These are phyloP conservation scores for Callaeas wilsoni DNA, from an alignment of 2,113 vertebrate species.

Conservation along the genomic window DNA sequence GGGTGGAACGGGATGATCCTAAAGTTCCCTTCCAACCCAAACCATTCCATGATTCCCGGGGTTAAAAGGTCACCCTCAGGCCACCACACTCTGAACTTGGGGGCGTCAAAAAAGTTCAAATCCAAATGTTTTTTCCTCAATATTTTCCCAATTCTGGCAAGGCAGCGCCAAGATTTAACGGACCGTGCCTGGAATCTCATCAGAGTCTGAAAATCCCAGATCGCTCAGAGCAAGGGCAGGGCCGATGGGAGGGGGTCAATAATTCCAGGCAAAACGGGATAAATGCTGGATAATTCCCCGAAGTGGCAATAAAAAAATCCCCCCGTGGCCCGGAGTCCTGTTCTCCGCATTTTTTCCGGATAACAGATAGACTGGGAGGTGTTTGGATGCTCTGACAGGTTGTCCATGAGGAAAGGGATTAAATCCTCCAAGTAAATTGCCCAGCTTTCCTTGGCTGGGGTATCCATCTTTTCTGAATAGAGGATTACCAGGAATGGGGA, in stretches of 20 bases:
- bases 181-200: neutral
- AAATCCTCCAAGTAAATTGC: neutral
- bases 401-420: neutral
- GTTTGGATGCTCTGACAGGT: neutral
- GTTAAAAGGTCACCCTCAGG: neutral
- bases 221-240: neutral
- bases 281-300: neutral
- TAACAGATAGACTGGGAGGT: neutral
- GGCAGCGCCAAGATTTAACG: neutral
- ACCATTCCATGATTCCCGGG: neutral
- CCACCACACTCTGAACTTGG: fast-evolving
- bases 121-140: neutral
- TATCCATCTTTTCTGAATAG: neutral
- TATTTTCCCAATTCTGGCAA: neutral
- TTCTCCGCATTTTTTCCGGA: neutral
- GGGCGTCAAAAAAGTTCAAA: neutral
- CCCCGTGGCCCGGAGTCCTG: neutral
- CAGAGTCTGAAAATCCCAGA: neutral
- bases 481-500: neutral
- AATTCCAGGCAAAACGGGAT: neutral
- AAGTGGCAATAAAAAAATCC: neutral
- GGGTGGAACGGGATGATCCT: neutral
- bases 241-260: neutral
- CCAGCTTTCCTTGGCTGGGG: neutral
- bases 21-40: neutral